Conservation (phyloP, 2,888 invertebrate genomes). For the Nasonovia ribisnigri region DNA sequence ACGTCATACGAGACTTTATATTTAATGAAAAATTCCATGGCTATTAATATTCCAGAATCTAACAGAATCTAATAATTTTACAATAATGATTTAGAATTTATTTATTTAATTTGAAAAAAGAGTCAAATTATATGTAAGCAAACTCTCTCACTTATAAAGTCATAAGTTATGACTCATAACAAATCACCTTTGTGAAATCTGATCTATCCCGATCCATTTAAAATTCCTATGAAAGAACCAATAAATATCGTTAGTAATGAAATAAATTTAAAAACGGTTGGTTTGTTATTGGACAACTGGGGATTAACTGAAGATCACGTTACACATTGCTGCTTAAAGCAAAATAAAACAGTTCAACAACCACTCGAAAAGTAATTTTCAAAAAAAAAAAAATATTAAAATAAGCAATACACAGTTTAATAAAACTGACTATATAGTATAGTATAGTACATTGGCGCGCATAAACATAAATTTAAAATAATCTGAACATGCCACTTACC, state of each 20-base stretch:
- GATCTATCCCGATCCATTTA: neutral
- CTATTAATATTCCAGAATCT: neutral
- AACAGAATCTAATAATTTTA: neutral
- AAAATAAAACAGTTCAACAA: neutral
- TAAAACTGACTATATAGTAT: neutral
- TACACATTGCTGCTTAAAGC: neutral
- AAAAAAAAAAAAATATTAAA: neutral
- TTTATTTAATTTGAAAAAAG: neutral
- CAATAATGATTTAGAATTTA: neutral
- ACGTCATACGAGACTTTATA: neutral
- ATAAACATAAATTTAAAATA: neutral
- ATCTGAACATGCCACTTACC: neutral
- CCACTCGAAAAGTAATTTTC: neutral
- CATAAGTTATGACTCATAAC: too few relatives aligned
- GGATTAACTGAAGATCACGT: neutral
- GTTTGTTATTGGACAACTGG: neutral
- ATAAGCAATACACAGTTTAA: neutral
- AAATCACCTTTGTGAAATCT: neutral
- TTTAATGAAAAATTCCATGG: neutral
- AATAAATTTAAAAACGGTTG: neutral
- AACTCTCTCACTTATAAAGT: neutral
- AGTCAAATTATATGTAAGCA: neutral
- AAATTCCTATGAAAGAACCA: neutral
- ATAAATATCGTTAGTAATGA: neutral
- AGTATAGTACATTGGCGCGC: neutral